Percentiles rank a stretch among this genome's conserved stretches.
These are phyloP conservation scores for Diadumene lineata DNA, from an alignment of 92 coral and sea anemone species.

Conservation along the genomic window DNA sequence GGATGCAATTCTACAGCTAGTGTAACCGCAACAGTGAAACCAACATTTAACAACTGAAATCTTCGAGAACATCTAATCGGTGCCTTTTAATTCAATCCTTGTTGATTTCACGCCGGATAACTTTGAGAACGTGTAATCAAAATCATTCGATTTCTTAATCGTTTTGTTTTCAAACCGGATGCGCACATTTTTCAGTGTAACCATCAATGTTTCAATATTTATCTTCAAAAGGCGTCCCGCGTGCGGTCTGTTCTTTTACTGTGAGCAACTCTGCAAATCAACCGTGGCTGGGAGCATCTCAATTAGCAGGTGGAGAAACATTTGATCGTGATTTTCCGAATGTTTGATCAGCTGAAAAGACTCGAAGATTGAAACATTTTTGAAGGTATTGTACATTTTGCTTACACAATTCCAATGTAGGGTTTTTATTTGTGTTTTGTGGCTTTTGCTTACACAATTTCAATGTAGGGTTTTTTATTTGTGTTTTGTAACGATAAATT, in stretches of 20 bases:
- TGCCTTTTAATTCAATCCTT: constrained; percentile 4
- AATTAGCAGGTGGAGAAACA: constrained; percentile 14
- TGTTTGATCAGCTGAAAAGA: constrained; percentile 16
- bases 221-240: constrained; percentile 2
- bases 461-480: too few species aligned
- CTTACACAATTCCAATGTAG: too few species aligned
- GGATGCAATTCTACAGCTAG: constrained; percentile 23
- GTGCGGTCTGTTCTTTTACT: constrained; percentile 18
- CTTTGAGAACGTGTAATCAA: too few species aligned
- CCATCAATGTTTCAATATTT: constrained; percentile 9
- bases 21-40: too few species aligned
- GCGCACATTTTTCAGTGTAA: neutral
- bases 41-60: too few species aligned
- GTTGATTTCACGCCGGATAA: too few species aligned
- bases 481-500: too few species aligned
- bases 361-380: constrained; percentile 1
- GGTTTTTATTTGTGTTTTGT: too few species aligned
- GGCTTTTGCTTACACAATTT: too few species aligned
- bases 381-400: neutral
- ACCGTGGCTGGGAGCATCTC: neutral
- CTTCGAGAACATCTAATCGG: constrained; percentile 15
- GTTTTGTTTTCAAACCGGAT: constrained; percentile 13
- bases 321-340: too few species aligned
- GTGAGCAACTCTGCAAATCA: constrained; percentile 1
- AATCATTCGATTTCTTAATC: too few species aligned